Evolutionary conservation across 2,797 vertebrate genomes (phyloP).

Genomic region (Microctenopoma stevenorrisi): DNA sequence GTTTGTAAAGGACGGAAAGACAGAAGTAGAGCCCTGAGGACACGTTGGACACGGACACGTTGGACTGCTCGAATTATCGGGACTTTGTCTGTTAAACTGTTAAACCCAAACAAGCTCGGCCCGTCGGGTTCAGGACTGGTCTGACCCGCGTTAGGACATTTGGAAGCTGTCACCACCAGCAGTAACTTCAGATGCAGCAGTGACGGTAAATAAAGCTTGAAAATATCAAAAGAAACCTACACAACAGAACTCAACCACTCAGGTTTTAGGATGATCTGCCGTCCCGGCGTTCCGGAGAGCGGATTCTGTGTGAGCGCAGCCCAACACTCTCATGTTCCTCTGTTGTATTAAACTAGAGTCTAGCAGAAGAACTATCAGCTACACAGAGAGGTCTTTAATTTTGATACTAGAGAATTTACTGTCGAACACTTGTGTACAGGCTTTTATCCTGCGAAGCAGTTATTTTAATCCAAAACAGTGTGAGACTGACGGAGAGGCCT

Average conservation of each 20-base stretch:
- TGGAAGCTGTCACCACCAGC: no score
- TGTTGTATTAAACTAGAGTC: constrained; percentile 36
- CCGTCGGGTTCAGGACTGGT: no score
- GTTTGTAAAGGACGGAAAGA: background rate
- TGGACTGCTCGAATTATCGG: background rate
- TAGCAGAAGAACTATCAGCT: constrained; percentile 31
- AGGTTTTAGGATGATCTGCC: background rate
- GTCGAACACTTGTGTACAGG: constrained; percentile 50
- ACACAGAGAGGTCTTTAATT: constrained; percentile 49
- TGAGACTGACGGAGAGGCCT: constrained; percentile 24
- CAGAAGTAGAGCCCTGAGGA: background rate
- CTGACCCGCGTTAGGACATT: no score
- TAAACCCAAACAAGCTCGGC: no score
- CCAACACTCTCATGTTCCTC: constrained; percentile 5
- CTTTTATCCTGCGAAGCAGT: constrained; percentile 40
- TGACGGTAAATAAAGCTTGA: no score
- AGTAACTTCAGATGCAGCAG: no score
- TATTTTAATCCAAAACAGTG: constrained; percentile 43
- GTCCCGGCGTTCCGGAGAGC: background rate
- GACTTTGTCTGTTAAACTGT: no score
- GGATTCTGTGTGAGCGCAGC: constrained; percentile 25
- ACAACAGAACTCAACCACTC: background rate
- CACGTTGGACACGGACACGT: no score
- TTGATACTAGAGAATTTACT: constrained; percentile 64
- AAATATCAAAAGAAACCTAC: background rate